Percentiles rank a stretch among this genome's conserved stretches.
Evolutionary conservation across 2,113 vertebrate genomes (phyloP).

Genomic region (Lathamus discolor): DNA sequence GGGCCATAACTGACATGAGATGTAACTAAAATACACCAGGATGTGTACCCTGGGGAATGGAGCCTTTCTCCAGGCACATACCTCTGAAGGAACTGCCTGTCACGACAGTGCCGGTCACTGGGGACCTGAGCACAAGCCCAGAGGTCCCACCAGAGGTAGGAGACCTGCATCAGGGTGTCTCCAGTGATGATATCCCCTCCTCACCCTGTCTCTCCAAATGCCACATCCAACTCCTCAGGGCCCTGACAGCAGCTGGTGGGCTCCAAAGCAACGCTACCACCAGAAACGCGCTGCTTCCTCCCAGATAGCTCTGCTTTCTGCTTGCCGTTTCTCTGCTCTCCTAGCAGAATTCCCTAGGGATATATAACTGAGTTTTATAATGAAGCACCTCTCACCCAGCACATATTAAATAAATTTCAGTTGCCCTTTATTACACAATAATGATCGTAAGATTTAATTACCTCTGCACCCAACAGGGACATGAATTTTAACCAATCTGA

Average conservation of each 20-base stretch:
- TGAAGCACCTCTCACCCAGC: constrained; percentile 52
- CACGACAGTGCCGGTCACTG: not conserved
- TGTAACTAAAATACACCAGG: not conserved
- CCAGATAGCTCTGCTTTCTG: not conserved
- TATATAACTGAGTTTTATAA: not conserved
- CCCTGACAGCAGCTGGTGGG: not conserved
- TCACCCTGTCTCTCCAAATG: not conserved
- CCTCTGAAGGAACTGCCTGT: not conserved
- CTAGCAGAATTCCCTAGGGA: constrained; percentile 1
- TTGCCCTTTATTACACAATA: constrained; percentile 52
- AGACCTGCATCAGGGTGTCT: not conserved
- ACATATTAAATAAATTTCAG: constrained; percentile 51
- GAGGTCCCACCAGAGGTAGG: not conserved
- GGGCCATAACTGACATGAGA: not conserved
- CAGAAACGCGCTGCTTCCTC: not conserved
- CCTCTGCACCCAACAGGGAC: constrained; percentile 16
- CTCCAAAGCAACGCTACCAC: not conserved
- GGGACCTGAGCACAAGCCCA: not conserved
- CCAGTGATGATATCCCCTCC: not conserved
- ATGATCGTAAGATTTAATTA: constrained; percentile 61
- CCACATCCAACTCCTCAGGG: not conserved
- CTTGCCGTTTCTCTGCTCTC: not conserved
- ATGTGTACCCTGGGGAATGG: not conserved
- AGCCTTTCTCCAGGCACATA: not conserved
- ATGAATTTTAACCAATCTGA: constrained; percentile 27